A percentile compares a stretch with the other conserved stretches of the same genome.
phyloP scores from a whole-genome alignment of 2,797 vertebrate genomes.

The Mormyrops attenuatus region DNA sequence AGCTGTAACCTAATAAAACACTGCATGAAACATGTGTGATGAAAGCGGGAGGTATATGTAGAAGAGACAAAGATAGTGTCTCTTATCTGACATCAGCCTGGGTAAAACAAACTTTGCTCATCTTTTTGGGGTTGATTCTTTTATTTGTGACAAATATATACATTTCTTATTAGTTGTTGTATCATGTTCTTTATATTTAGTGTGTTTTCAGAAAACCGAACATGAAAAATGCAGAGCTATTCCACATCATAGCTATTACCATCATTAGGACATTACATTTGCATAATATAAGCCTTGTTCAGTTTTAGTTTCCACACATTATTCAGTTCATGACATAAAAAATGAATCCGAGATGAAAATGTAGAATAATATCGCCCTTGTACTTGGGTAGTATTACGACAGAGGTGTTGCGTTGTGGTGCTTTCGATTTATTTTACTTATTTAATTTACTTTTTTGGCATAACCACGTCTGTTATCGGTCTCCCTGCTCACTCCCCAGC shows the following conservation, averaged over 20 bases:
- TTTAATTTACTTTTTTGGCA: constrained; percentile 55
- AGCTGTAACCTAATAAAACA: constrained; percentile 3
- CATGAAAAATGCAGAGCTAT: not conserved
- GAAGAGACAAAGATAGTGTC: not conserved
- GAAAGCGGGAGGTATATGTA: not conserved
- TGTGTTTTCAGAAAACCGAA: not conserved
- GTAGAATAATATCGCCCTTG: constrained; percentile 39
- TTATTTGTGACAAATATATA: not conserved
- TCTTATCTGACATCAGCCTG: not conserved
- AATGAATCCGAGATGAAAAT: not conserved
- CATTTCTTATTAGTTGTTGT: not conserved
- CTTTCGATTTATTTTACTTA: constrained; percentile 47
- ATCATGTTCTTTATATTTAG: not conserved
- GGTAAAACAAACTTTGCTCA: not conserved
- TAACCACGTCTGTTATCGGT: constrained; percentile 43
- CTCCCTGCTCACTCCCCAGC: constrained; percentile 45
- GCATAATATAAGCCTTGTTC: not conserved
- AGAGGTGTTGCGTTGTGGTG: not conserved
- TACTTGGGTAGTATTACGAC: not conserved
- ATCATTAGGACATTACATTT: not conserved
- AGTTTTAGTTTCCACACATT: not conserved
- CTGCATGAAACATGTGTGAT: not conserved
- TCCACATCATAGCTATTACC: not conserved
- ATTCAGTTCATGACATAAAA: constrained; percentile 4
- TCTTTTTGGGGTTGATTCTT: not conserved